Conservation (phyloP, 2,797 vertebrate genomes). For the Heterohyrax brucei region DNA sequence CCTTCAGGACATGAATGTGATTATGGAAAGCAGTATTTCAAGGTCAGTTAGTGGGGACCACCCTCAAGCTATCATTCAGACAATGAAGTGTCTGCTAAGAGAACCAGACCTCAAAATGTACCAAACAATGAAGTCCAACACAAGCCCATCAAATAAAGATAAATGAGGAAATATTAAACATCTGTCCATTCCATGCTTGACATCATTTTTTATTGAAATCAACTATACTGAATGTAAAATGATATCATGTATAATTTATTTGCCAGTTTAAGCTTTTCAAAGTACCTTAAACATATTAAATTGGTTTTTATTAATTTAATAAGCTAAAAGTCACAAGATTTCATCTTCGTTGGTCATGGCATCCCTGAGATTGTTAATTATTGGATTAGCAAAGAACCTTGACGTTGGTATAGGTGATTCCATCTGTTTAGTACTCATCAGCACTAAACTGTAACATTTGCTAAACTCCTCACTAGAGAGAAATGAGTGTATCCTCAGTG, state of each 20-base stretch:
- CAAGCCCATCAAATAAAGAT: constrained; percentile 26
- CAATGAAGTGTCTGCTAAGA: background rate
- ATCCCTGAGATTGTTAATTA: constrained; percentile 20
- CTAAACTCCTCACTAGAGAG: background rate
- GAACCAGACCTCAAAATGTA: background rate
- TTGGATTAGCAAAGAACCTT: background rate
- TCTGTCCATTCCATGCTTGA: constrained; percentile 5
- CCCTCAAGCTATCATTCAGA: background rate
- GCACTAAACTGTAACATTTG: background rate
- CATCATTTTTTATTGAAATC: constrained; percentile 54
- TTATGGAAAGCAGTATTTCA: constrained; percentile 5
- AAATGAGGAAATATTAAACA: constrained; percentile 19
- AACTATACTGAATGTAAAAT: background rate
- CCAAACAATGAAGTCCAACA: background rate
- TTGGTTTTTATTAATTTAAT: constrained; percentile 44
- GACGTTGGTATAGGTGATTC: background rate
- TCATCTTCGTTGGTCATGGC: background rate
- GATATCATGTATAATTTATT: background rate
- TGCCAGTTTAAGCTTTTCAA: constrained; percentile 19
- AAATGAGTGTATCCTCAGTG: background rate
- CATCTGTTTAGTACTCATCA: background rate
- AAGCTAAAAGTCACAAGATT: constrained; percentile 28
- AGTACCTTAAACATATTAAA: background rate
- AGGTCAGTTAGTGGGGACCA: constrained; percentile 18
- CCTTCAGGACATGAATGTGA: background rate